Base-by-base conservation (phyloP, 1,140 invertebrate genomes). In the Drosophila azteca region DNA sequence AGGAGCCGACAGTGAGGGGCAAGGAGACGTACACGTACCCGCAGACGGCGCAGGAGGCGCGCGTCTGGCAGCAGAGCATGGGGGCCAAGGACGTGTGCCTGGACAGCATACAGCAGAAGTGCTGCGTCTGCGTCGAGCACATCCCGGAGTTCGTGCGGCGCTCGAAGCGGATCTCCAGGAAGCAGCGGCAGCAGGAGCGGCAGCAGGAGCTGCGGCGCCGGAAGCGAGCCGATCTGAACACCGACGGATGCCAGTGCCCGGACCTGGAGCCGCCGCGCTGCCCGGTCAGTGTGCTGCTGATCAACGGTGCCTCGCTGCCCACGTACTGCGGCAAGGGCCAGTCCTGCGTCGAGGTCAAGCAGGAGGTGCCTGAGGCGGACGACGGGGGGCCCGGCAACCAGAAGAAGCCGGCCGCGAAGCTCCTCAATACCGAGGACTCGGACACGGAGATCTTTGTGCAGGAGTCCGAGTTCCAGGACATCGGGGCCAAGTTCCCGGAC, bases 121-220 rank as follows among this genome's bases (percentile, higher is more conserved):
- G 79, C 26, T 89, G 83, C 52, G 84, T 88, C 15, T 88, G 83
- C 41, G 71, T 89, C 15, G 49, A 68, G 39, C 83, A 88, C 22
- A 88, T 88, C 15, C 84, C 83, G 1, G 57, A 89, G 9, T 89
- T 89, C 39, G 76, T 89, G 49, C 51, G 59, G 26, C 60, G 73
- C n/a, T 65, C 84, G 43, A 70, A 79, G 29, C 31, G 35, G 45
- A 59, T 83, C 24, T 58, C 67, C 0, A 24, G 0, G 0, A 39
- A 39, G 26, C 44, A 29, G 41, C 24, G 15, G 3, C 13, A 22
- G 31, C 3, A 35, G 52, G 3, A 48, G 31, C 29, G 41, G 64
- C 15, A 9, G 0, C 2, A 48, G 5, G 50, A 63, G 6, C 1
- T 20, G 3, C 8, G 24, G 7, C 13, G 53, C 15, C 15, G 9